These are phyloP conservation scores for Hycleus phaleratus DNA, from an alignment of 1,140 invertebrate species.

Conservation along the genomic window DNA sequence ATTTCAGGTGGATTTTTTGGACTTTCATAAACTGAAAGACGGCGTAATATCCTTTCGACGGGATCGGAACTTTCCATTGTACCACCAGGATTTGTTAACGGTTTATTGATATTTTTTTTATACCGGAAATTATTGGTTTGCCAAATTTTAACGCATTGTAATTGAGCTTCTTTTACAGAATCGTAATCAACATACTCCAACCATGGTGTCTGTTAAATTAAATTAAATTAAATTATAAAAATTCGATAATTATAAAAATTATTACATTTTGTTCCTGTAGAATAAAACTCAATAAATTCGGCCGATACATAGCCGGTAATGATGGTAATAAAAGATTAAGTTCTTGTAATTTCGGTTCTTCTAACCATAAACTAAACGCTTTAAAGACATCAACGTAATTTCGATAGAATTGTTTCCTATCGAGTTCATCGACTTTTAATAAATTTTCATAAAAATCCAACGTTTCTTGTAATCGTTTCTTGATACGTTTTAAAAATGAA, in stretches of 20 bases:
- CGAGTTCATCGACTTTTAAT: conserved; percentile 30
- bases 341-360: conserved; percentile 67
- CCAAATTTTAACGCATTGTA: conserved; percentile 37
- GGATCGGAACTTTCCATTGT: conserved; percentile 40
- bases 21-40: conserved; percentile 56
- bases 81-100: conserved; percentile 29
- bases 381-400: conserved; percentile 48
- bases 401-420: conserved; percentile 9
- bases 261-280: conserved; percentile 36
- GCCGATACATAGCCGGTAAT: conserved; percentile 64
- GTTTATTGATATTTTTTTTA: conserved; percentile 36
- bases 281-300: conserved; percentile 45
- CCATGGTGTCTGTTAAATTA: conserved; percentile 48
- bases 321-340: conserved; percentile 60
- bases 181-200: conserved; percentile 59
- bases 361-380: conserved; percentile 67
- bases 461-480: conserved; percentile 59
- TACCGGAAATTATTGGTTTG: conserved; percentile 37
- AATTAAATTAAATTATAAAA: conserved; percentile 12
- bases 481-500: conserved; percentile 64
- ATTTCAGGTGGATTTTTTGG: conserved; percentile 46
- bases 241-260: background rate
- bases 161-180: conserved; percentile 46
- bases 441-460: conserved; percentile 51
- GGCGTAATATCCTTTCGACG: conserved; percentile 46